Percentiles rank a stretch among this genome's conserved stretches.
Conservation (phyloP, 30 jellyfish, hydroid and myxozoan species). For the Turritopsis dohrnii region DNA sequence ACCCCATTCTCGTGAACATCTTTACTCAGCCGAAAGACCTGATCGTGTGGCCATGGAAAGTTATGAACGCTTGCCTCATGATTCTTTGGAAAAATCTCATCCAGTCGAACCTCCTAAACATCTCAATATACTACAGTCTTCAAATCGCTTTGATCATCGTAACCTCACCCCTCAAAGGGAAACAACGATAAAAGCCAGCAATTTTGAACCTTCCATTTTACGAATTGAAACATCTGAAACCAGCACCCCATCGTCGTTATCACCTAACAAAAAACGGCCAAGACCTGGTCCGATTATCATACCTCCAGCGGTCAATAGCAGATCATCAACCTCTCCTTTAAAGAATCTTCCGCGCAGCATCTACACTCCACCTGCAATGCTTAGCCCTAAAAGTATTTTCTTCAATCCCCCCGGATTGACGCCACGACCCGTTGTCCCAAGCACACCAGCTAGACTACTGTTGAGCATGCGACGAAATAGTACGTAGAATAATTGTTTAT, state of each 20-base stretch:
- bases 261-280: constrained; percentile 84
- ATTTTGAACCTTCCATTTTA: constrained; percentile 17
- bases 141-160: constrained; percentile 4
- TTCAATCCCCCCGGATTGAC: constrained; percentile 79
- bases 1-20: neutral
- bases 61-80: neutral
- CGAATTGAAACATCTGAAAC: constrained; percentile 6
- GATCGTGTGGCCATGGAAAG: neutral
- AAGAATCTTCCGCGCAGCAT: constrained; percentile 51
- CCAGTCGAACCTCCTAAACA: constrained; percentile 7
- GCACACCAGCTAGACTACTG: constrained; percentile 79
- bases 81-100: neutral
- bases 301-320: constrained; percentile 89
- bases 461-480: constrained; percentile 62
- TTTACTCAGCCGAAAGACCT: neutral
- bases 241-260: constrained; percentile 34
- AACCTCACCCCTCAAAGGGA: constrained; percentile 14
- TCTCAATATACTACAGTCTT: neutral
- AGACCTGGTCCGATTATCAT: constrained; percentile 95
- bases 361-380: constrained; percentile 99
- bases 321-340: constrained; percentile 43
- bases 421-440: constrained; percentile 64
- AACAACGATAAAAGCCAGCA: neutral
- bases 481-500: neutral
- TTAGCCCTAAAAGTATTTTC: constrained; percentile 90